These are phyloP conservation scores for Phoebastria nigripes DNA, from an alignment of 2,797 vertebrate genomes.

Conservation along the genomic window DNA sequence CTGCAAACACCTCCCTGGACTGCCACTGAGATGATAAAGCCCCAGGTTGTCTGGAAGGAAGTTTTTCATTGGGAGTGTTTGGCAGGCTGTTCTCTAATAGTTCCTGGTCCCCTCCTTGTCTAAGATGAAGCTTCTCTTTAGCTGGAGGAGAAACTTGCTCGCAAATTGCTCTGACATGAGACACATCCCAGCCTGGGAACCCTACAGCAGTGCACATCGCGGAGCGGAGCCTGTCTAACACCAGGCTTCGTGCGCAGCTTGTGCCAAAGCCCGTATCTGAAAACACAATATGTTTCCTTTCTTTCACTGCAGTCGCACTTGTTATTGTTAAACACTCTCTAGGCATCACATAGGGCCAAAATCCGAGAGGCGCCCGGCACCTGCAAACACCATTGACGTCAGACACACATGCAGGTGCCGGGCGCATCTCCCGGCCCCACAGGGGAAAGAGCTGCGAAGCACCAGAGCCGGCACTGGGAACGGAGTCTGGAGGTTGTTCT, in stretches of 20 bases:
- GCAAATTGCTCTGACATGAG: background rate
- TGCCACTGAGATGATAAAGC: background rate
- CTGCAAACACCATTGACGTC: background rate
- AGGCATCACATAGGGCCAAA: background rate
- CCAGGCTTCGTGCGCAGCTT: background rate
- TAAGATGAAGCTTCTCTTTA: background rate
- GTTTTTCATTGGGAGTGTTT: background rate
- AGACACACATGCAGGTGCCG: background rate
- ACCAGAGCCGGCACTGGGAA: background rate
- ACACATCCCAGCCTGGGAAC: conserved; percentile 17
- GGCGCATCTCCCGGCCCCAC: background rate
- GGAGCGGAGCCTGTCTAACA: background rate
- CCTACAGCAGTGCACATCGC: rapidly evolving
- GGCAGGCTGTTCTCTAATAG: background rate
- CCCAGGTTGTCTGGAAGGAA: background rate
- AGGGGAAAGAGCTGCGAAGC: background rate
- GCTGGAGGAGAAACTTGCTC: background rate
- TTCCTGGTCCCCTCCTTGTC: background rate
- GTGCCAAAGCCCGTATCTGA: conserved; percentile 61
- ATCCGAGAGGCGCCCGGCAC: background rate
- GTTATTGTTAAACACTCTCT: conserved; percentile 19
- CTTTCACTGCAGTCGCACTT: conserved; percentile 5
- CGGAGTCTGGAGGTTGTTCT: rapidly evolving
- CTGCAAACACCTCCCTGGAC: background rate
- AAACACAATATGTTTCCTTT: conserved; percentile 67